Evolutionary conservation across 2,113 vertebrate species (phyloP).

Genomic region (Sylvilagus bachmani): DNA sequence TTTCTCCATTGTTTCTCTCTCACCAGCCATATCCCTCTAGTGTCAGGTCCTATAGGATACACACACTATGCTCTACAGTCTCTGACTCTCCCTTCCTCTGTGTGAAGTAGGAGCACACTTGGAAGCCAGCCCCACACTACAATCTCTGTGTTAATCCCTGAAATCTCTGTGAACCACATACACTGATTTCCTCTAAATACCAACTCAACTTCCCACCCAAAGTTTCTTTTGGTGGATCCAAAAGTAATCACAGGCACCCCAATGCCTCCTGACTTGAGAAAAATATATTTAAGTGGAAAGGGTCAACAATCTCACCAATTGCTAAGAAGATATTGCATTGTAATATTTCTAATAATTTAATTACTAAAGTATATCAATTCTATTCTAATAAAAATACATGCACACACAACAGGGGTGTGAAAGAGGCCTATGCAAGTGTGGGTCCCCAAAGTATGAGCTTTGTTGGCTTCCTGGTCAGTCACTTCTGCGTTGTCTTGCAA

Average conservation of each 20-base stretch:
- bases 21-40: no score
- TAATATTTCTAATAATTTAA: not conserved
- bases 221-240: not conserved
- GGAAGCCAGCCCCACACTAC: not conserved
- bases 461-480: not conserved
- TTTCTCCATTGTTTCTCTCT: not conserved
- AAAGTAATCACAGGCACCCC: not conserved
- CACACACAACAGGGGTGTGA: not conserved
- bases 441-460: not conserved
- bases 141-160: not conserved
- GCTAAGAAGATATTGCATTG: not conserved
- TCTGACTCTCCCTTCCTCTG: not conserved
- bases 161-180: not conserved
- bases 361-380: not conserved
- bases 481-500: not conserved
- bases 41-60: fast-evolving
- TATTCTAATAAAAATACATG: not conserved
- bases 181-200: not conserved
- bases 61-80: not conserved
- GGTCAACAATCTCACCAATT: not conserved
- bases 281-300: not conserved
- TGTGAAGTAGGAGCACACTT: not conserved
- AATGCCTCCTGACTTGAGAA: not conserved
- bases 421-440: not conserved
- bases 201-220: not conserved